Base-by-base conservation (phyloP, 2,888 invertebrate species). In the Pachycephus smyrnensis region DNA sequence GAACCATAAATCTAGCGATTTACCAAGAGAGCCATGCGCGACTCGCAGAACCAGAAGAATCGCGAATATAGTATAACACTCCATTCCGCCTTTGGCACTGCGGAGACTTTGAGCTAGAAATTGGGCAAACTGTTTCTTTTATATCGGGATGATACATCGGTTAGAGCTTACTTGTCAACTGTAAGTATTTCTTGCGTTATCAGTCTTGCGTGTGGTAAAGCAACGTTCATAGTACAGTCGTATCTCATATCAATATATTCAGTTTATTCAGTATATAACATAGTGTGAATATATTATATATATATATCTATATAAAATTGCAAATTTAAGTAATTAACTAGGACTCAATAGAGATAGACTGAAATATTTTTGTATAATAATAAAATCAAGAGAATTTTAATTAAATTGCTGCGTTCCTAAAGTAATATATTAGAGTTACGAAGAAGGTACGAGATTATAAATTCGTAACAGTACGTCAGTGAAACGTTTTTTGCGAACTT, bases 1-100 rank as follows among this genome's bases (percentile, higher is more conserved):
- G 83, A 83, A 86, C 84, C 80, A 84, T 86, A 86, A 86, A 87
- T 89, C 83, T 84, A 78, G 77, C 81, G 83, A 84, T 86, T 89
- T 89, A 89, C 88, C 89, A 80, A 82, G 80, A 83, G 79, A 75
- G 77, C 80, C 79, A 76, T 37, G 79, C 78, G 83, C 79, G 80
- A 84, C 80, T 81, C 82, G 85, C 73, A 83, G 76, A 73, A 75
- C 81, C 77, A 84, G 77, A 73, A 88, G 82, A 78, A 78, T 81
- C 83, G 80, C 81, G 77, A 88, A 83, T 85, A 86, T 82, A 82
- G 87, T 81, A 78, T 86, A 82, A 80, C 81, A 79, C 81, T 80
- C 84, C 88, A 86, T 86, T 80, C 77, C 76, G 81, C 80, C 37
- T 71, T 73, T 55, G 77, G 73, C 33, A 79, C 76, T 81, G 75